Evolutionary conservation across 2,888 invertebrate species (phyloP), one percentile per base, ranked within the genome.

Genomic region (Cremastinae sp.): DNA sequence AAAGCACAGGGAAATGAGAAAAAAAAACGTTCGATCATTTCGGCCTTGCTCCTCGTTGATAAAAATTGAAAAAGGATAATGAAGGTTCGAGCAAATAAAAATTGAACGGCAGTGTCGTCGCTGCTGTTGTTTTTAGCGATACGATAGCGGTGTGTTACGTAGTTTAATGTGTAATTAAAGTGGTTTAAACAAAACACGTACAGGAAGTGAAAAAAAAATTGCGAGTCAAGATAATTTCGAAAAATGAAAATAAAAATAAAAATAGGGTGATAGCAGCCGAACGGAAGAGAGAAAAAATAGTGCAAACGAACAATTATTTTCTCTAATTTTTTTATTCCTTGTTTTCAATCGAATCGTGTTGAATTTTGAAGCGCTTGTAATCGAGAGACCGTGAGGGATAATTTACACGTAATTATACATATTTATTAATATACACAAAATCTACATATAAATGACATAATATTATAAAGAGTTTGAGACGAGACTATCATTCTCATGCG

Each of bases 111-210:
- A 41, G 45, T 72, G 58, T 58, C 62, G 68, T 75, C 68, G 56
- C 68, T 72, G 71, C 66, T 75, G 66, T 72, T 75, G 70, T 71
- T 66, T 75, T 62, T 51, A 75, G 61, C 62, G 61, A 75, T 75
- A 71, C 66, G 61, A 62, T 41, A 75, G 61, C 61, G 71, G 66
- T 64, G 5, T 14, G 70, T 76, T 51, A 43, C 64, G 66, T 72
- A 75, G 28, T 59, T 73, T 41, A 12, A 71, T 58, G 41, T 69
- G 35, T 53, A 28, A 12, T 18, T 18, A 79, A 73, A 72, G 41
- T 56, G 61, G 45, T 68, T 66, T 64, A 16, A 73, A 41, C 47
- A 65, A 76, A 64, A 61, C 72, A 74, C 66, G 35, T 2, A 37
- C 16, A 61, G 49, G 75, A 47, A 66, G 78, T 79, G 39, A 58